A percentile compares a stretch with the other conserved stretches of the same genome.
These are phyloP conservation scores for Oscheius sp. DNA, from an alignment of 2,888 invertebrate genomes.

Conservation along the genomic window DNA sequence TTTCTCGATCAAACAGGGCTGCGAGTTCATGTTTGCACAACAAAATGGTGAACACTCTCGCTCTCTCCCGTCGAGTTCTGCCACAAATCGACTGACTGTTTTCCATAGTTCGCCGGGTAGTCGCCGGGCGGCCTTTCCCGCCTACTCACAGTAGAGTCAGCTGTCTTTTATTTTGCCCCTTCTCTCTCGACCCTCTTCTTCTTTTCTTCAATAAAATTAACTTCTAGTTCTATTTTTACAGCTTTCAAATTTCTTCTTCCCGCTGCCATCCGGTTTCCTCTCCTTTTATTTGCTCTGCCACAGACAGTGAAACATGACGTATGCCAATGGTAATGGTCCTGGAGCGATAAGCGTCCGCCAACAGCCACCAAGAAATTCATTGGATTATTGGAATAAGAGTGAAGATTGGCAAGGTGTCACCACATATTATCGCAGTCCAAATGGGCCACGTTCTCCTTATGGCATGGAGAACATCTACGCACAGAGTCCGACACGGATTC, in stretches of 20 bases:
- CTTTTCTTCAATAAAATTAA: too few relatives aligned
- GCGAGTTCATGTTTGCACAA: too few relatives aligned
- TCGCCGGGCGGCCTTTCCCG: too few relatives aligned
- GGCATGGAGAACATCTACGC: slow-evolving; percentile 35
- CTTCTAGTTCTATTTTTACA: too few relatives aligned
- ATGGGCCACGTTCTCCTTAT: slow-evolving; percentile 25
- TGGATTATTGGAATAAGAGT: slow-evolving; percentile 55
- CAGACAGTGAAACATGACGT: slow-evolving; percentile 26
- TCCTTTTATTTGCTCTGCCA: neutral
- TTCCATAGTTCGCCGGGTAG: too few relatives aligned
- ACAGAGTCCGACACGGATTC: slow-evolving; percentile 12
- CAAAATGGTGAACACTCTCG: too few relatives aligned
- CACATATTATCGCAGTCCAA: slow-evolving; percentile 45
- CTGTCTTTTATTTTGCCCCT: too few relatives aligned
- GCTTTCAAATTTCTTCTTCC: neutral
- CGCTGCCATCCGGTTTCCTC: neutral
- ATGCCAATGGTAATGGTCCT: slow-evolving; percentile 13
- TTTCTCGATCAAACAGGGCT: too few relatives aligned
- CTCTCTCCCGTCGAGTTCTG: too few relatives aligned
- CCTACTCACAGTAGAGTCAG: too few relatives aligned
- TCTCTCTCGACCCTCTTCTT: too few relatives aligned
- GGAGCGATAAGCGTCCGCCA: neutral
- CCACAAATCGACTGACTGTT: too few relatives aligned
- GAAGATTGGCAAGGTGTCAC: slow-evolving; percentile 53
- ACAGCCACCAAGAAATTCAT: slow-evolving; percentile 37